These are phyloP conservation scores for Mus spretus DNA, from an alignment of 2,797 vertebrate genomes.

Conservation along the genomic window DNA sequence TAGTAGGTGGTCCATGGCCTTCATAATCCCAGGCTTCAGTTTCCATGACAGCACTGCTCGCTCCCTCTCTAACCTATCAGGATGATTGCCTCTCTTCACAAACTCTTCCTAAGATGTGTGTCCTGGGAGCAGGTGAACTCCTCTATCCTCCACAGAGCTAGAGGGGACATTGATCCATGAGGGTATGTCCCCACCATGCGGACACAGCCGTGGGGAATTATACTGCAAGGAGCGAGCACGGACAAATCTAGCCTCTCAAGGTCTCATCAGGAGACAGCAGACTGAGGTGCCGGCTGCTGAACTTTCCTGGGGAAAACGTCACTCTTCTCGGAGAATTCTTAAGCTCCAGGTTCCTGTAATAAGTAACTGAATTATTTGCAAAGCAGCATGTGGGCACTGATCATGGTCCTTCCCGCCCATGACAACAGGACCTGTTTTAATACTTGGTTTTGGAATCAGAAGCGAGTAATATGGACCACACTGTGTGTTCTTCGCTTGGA, in stretches of 20 bases:
- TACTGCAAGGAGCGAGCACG: neutral
- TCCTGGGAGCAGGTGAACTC: neutral
- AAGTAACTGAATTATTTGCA: neutral
- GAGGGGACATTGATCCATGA: rapidly evolving
- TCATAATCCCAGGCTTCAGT: neutral
- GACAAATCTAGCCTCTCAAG: rapidly evolving
- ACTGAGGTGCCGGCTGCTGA: neutral
- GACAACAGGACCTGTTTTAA: rapidly evolving
- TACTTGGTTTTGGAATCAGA: neutral
- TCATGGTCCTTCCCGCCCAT: neutral
- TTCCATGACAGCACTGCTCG: neutral
- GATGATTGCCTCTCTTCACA: conserved; percentile 2
- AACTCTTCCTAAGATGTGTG: neutral
- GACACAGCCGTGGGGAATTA: neutral
- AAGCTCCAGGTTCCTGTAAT: neutral
- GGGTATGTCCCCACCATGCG: rapidly evolving
- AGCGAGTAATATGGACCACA: neutral
- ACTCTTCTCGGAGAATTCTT: neutral
- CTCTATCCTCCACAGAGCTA: neutral
- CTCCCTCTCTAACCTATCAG: neutral
- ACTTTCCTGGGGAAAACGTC: neutral
- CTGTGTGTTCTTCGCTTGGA: neutral
- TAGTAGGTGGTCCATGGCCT: rapidly evolving
- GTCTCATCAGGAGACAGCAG: neutral
- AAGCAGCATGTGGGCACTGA: neutral